Percentiles rank a stretch among this genome's conserved stretches.
phyloP scores from a whole-genome alignment of 2,113 vertebrate genomes.

The Colistium nudipinnis region DNA sequence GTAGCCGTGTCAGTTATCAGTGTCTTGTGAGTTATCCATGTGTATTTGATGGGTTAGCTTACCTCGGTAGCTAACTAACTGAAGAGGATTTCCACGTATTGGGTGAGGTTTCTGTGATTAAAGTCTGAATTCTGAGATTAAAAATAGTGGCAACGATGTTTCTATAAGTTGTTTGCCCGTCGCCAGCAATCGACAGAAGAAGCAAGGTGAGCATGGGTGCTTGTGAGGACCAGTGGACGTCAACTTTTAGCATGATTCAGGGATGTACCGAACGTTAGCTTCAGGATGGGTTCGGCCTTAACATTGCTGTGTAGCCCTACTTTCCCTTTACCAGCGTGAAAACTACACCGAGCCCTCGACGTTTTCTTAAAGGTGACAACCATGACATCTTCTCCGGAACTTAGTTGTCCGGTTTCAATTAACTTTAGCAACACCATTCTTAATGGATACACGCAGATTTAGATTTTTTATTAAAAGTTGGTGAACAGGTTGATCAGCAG shows the following conservation, averaged over 20 bases:
- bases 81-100: constrained; percentile 10
- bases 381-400: background rate
- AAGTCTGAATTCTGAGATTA: too few relatives aligned
- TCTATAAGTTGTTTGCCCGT: too few relatives aligned
- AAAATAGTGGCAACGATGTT: too few relatives aligned
- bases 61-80: constrained; percentile 15
- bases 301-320: background rate
- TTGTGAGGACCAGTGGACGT: background rate
- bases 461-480: background rate
- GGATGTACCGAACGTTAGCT: background rate
- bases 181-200: too few relatives aligned
- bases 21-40: background rate
- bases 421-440: too few relatives aligned
- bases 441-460: too few relatives aligned
- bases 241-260: background rate
- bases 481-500: background rate
- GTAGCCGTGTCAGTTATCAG: background rate
- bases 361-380: background rate
- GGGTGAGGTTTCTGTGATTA: too few relatives aligned
- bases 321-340: background rate
- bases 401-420: background rate
- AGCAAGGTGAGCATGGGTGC: background rate
- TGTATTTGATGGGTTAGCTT: constrained; percentile 12
- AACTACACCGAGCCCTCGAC: too few relatives aligned
- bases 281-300: background rate